These are phyloP conservation scores for Argyrosomus regius DNA, from an alignment of 2,797 vertebrate genomes.

Conservation along the genomic window DNA sequence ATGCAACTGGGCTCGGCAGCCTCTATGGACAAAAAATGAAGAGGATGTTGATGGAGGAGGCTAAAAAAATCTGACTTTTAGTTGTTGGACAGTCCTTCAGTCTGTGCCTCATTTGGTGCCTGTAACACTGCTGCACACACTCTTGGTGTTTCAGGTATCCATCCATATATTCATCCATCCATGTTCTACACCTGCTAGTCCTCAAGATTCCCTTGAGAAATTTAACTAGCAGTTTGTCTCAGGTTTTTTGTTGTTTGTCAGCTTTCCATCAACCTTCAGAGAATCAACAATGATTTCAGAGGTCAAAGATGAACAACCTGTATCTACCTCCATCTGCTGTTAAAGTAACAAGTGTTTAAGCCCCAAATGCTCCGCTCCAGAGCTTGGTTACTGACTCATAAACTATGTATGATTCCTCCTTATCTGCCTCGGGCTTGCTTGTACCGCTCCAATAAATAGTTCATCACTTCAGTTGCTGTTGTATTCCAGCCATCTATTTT, in stretches of 20 bases:
- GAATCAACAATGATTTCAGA: constrained; percentile 3
- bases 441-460: constrained; percentile 71
- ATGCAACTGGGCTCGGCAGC: no score
- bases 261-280: neutral
- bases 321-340: constrained; percentile 30
- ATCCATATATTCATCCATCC: neutral
- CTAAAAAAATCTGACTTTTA: no score
- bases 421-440: constrained; percentile 66
- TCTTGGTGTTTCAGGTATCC: neutral
- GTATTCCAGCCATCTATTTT: constrained; percentile 65
- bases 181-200: neutral
- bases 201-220: neutral
- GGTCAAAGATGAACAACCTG: constrained; percentile 32
- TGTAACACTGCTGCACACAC: no score
- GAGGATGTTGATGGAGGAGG: no score
- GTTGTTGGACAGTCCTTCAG: no score
- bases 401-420: constrained; percentile 63
- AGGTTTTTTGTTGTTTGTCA: neutral
- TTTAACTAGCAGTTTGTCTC: no score
- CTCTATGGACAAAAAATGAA: no score
- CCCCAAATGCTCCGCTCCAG: constrained; percentile 28
- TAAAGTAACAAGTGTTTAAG: constrained; percentile 47
- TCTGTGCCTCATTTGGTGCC: no score
- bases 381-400: constrained; percentile 57
- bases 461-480: constrained; percentile 62